phyloP scores from a whole-genome alignment of 2,797 vertebrate genomes.

The Gambelia wislizenii region DNA sequence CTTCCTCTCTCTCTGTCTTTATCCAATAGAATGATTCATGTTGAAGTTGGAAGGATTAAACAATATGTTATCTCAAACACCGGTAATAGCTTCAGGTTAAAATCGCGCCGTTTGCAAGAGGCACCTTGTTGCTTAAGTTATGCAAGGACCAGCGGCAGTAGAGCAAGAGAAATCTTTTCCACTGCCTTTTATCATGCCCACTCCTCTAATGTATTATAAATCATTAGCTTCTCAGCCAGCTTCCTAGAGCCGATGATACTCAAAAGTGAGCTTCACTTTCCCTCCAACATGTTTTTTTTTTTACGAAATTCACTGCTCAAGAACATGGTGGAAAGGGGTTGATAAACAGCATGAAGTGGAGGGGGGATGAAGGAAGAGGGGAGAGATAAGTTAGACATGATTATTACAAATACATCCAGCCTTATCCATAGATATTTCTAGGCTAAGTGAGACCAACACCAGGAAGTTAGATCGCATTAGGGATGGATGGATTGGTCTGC shows the following conservation, averaged over 20 bases:
- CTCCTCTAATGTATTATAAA: conserved; percentile 71
- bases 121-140: conserved; percentile 70
- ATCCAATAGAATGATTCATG: conserved; percentile 75
- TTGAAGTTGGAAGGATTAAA: conserved; percentile 74
- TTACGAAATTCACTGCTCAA: conserved; percentile 4
- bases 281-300: background rate
- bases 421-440: background rate
- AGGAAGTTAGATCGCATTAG: background rate
- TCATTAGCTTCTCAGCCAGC: conserved; percentile 61
- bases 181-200: conserved; percentile 65
- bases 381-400: background rate
- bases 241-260: conserved; percentile 52
- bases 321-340: background rate
- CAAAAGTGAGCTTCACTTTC: conserved; percentile 40
- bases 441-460: background rate
- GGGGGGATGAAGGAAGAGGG: background rate
- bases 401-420: background rate
- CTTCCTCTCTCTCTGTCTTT: conserved; percentile 24
- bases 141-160: conserved; percentile 65
- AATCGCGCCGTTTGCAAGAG: conserved; percentile 62
- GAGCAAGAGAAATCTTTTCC: conserved; percentile 60
- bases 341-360: conserved; percentile 32
- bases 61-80: conserved; percentile 68
- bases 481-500: background rate
- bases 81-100: conserved; percentile 69